These are phyloP conservation scores for Tenrec ecaudatus DNA, from an alignment of 2,113 vertebrate species.

Conservation along the genomic window DNA sequence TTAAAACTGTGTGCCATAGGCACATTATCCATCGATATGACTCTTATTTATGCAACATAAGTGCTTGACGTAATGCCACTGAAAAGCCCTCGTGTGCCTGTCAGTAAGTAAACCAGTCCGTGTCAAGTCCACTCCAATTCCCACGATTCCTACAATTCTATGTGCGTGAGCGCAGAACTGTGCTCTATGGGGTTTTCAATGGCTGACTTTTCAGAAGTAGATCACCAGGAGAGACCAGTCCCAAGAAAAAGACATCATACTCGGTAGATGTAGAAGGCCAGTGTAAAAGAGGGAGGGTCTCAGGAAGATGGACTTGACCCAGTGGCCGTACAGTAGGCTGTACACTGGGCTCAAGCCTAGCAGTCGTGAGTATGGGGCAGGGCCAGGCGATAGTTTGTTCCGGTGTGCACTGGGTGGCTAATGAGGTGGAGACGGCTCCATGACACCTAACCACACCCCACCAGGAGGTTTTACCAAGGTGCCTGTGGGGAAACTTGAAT, in stretches of 20 bases:
- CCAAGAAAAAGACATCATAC: no score
- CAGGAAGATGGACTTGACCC: no score
- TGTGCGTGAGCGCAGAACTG: neutral
- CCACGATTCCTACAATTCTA: neutral
- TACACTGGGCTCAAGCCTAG: no score
- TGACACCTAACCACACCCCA: neutral
- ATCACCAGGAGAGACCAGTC: no score
- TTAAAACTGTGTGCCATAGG: neutral
- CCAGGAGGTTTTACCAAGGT: neutral
- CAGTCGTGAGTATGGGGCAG: no score
- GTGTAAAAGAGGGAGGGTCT: no score
- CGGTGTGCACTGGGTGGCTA: no score
- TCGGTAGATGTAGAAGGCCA: no score
- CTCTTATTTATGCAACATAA: neutral
- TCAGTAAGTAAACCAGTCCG: neutral
- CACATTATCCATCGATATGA: neutral
- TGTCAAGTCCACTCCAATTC: neutral
- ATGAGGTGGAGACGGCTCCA: no score
- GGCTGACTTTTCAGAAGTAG: neutral
- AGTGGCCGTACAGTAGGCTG: no score
- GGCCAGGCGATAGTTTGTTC: no score
- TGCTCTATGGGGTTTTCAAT: neutral
- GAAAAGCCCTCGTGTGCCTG: neutral
- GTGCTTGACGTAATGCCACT: neutral
- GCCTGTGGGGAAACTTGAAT: neutral